Evolutionary conservation across 2,113 vertebrate genomes (phyloP).

Genomic region (human (Homo sapiens)): GRCh38 chr6:111648001-111648500

Average conservation of each 20-base stretch:
- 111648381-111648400: background rate
- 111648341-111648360: background rate
- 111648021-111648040: background rate
- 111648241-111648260: background rate
- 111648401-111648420: background rate
- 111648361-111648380: background rate
- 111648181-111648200: background rate
- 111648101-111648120: background rate
- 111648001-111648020: rapidly evolving
- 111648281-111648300: background rate
- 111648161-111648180: background rate
- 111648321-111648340: background rate
- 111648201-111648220: background rate
- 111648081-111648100: background rate
- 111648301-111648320: background rate
- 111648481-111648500: background rate
- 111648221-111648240: background rate
- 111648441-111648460: rapidly evolving
- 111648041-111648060: background rate
- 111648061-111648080: too few species aligned
- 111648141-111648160: background rate
- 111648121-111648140: background rate
- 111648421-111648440: background rate
- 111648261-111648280: background rate
- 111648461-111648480: background rate